These are phyloP conservation scores for Malthinus seriepunctatus DNA, from an alignment of 2,888 invertebrate genomes.

Conservation along the genomic window DNA sequence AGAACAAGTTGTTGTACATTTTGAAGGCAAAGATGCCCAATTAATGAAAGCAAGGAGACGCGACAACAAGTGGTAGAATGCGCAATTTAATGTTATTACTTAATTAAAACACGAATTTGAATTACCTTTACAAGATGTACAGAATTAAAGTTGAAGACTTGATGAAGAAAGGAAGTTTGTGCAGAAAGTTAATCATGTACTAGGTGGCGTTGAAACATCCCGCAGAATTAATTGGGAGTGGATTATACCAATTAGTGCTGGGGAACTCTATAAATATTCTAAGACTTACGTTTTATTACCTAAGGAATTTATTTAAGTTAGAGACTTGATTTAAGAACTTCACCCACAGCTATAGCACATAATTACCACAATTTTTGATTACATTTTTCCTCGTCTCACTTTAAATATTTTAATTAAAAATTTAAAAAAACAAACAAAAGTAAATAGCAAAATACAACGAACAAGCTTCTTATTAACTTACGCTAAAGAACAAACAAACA, in stretches of 20 bases:
- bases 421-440: background rate
- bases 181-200: conserved; percentile 45
- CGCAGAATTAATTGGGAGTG: conserved; percentile 53
- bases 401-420: too few species aligned
- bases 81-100: conserved; percentile 47
- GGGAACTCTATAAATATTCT: conserved; percentile 38
- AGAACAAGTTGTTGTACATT: conserved; percentile 16
- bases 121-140: conserved; percentile 49
- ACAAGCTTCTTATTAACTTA: conserved; percentile 18
- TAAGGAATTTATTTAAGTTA: background rate
- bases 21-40: conserved; percentile 32
- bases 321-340: background rate
- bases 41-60: conserved; percentile 34
- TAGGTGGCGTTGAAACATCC: conserved; percentile 49
- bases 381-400: background rate
- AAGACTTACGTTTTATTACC: conserved; percentile 22
- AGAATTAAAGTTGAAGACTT: conserved; percentile 22
- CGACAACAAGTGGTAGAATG: conserved; percentile 44
- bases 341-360: background rate
- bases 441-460: conserved; percentile 2
- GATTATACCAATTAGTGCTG: conserved; percentile 54
- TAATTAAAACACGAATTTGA: conserved; percentile 52
- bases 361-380: conserved; percentile 1
- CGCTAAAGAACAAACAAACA: conserved; percentile 14
- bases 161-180: conserved; percentile 21